Evolutionary conservation across 1,140 invertebrate genomes (phyloP), one percentile per base, ranked within the genome.

Genomic region (Paraescarpia echinospica): DNA sequence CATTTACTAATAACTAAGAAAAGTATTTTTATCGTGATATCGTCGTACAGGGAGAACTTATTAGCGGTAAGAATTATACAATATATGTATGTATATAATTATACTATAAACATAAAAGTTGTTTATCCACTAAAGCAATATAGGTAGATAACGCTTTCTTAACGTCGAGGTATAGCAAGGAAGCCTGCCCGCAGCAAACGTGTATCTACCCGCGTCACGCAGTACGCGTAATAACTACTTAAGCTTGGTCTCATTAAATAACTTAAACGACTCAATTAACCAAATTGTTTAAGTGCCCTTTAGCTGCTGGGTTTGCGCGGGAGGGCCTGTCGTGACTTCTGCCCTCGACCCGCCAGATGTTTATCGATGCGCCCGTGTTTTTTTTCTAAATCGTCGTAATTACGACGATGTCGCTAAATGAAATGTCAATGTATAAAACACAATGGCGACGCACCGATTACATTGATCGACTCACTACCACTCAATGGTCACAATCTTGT

Each of bases 341-440:
- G 22, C 59, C 59, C 14, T 18, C 59, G 59, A 77, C 59, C 59
- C 59, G 59, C 9, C 59, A 77, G 59, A 77, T 77, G 59, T 77
- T 77, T 18, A 77, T 77, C 59, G 59, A 1, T 4, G 2, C 59
- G 12, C 41, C 41, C 41, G 41, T 41, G 59, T 77, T 77, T 77
- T n/a, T n/a, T 77, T 77, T 77, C 27, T 77, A 77, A 77, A 31
- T 77, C 59, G 59, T 77, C 59, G 59, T 77, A 77, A 77, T 77
- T 77, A 77, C 27, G 59, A 77, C 22, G 59, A 6, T 77, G 59
- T 77, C 59, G 59, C 59, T 77, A 77, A 77, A 77, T 77, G 59
- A 77, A 77, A 77, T 77, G 59, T 77, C 59, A 77, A 77, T 77
- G 59, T 77, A 77, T 77, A 77, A 77, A 31, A 77, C 59, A 77